phyloP scores from a whole-genome alignment of 2,113 vertebrate species.

The Aix galericulata region DNA sequence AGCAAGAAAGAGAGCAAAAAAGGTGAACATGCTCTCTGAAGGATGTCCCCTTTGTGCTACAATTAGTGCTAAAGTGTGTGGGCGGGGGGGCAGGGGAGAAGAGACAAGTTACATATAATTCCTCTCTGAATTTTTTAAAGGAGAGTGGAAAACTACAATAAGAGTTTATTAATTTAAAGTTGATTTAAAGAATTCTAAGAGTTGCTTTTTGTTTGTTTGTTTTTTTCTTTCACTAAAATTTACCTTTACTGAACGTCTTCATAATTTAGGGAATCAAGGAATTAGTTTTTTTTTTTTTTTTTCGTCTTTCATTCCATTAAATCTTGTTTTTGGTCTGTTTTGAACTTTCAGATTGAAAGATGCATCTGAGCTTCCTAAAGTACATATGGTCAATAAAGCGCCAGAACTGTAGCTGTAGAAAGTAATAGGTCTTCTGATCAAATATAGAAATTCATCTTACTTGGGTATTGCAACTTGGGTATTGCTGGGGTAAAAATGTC shows the following conservation, averaged over 20 bases:
- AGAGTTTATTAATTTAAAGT: not conserved
- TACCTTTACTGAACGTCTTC: not conserved
- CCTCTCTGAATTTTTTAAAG: not conserved
- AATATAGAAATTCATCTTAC: not conserved
- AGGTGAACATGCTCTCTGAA: not conserved
- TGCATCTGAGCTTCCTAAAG: not conserved
- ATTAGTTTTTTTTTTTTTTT: not conserved
- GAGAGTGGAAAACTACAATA: not conserved
- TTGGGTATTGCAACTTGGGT: not conserved
- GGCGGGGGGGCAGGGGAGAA: not conserved
- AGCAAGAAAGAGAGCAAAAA: not conserved
- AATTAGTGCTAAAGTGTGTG: too few relatives aligned
- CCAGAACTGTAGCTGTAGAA: not conserved
- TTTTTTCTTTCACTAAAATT: not conserved
- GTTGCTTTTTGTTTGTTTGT: not conserved
- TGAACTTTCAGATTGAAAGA: not conserved
- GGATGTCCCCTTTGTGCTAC: not conserved
- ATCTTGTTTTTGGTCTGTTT: not conserved
- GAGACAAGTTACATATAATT: not conserved
- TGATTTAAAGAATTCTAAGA: not conserved
- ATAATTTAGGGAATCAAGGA: not conserved
- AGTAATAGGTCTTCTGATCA: not conserved
- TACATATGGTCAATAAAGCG: not conserved
- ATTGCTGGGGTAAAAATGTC: not conserved
- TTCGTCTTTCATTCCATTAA: not conserved